Base-by-base conservation (phyloP, 2,797 vertebrate genomes). In the Gambusia yucatana region DNA sequence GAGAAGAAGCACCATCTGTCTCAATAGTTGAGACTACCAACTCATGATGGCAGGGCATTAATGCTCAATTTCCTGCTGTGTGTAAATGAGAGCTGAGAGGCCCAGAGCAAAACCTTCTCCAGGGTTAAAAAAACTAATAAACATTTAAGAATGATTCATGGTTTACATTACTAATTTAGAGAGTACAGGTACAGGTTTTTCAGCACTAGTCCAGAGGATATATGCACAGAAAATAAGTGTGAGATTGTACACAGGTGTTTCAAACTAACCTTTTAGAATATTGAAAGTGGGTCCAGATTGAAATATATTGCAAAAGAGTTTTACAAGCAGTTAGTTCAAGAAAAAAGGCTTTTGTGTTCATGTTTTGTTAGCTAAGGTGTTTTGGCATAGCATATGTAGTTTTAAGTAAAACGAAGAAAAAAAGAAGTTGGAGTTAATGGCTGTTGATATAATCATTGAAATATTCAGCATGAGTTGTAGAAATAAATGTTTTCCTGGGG, bases 1-100 rank as follows among this genome's bases (percentile, higher is more conserved):
- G 87, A 89, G 88, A 81, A 74, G 88, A 91, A 91, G 81, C 71
- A 44, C 84, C 89, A 91, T 85, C 87, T 93, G 91, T 85, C 82
- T 73, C 44, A 39, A 71, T 77, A 86, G 82, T 75, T 2, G 30
- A 43, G 30, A 28, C 74, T 85, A 80, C 77, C 17, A 43, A 83
- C 73, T 65, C n/a, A 74, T 76, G 79, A 83, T 70, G 79, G 55
- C 72, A 52, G 75, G 72, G 59, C 77, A 78, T 91, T 86, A 86
- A 69, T 81, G 63, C 82, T 47, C 57, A 11, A 67, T 67, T 67
- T 67, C 36, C 20, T 67, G 63, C 36, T 67, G 20, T 22, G 9
- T 25, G 63, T 41, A 67, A 41, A 25, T 67, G 36, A 41, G 63
- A 67, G 41, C 63, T 41, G 36, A 67, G 36, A 9, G 25, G 63